phyloP scores from a whole-genome alignment of 2,113 vertebrate genomes.

The Amphiprion ocellaris region DNA sequence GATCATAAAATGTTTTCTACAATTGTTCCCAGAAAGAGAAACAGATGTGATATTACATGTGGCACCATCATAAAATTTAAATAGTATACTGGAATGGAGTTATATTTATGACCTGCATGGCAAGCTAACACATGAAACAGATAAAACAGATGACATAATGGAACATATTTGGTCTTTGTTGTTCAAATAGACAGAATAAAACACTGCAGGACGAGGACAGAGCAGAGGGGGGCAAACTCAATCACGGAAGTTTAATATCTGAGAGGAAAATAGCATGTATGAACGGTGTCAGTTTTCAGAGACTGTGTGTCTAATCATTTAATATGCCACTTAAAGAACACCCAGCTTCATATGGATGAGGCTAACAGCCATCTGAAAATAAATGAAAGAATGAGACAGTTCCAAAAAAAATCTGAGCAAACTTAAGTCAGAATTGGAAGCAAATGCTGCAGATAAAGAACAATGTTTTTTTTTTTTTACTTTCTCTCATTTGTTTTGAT shows the following conservation, averaged over 20 bases:
- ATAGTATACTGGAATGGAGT: slow-evolving; percentile 35
- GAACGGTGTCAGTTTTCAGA: slow-evolving; percentile 38
- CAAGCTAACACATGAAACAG: slow-evolving; percentile 47
- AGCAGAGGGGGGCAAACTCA: slow-evolving; percentile 44
- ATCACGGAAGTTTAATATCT: slow-evolving; percentile 61
- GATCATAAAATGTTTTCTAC: slow-evolving; percentile 45
- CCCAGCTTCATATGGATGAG: slow-evolving; percentile 44
- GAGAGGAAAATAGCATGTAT: slow-evolving; percentile 49
- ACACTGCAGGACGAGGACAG: slow-evolving; percentile 15
- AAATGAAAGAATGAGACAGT: background rate
- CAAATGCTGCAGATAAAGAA: slow-evolving; percentile 18
- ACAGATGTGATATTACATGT: slow-evolving; percentile 39
- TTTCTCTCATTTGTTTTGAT: background rate
- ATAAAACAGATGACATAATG: slow-evolving; percentile 55
- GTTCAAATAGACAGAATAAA: slow-evolving; percentile 54
- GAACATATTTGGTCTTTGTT: slow-evolving; percentile 53
- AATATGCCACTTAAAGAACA: slow-evolving; percentile 59
- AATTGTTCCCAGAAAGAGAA: slow-evolving; percentile 51
- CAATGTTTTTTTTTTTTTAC: background rate
- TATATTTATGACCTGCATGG: slow-evolving; percentile 56
- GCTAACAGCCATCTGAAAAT: slow-evolving; percentile 20
- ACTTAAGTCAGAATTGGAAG: slow-evolving; percentile 10
- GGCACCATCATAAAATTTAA: slow-evolving; percentile 21
- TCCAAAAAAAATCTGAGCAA: slow-evolving; percentile 1
- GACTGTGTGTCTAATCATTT: slow-evolving; percentile 28